A percentile compares a stretch with the other conserved stretches of the same genome.
Evolutionary conservation across 2,113 vertebrate species (phyloP).

Genomic region (Rattus norvegicus): GRCr8 NC_086025.1:127763001-127763500

Average conservation of each 20-base stretch:
- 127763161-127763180: constrained; percentile 35
- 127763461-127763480: background rate
- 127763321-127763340: constrained; percentile 11
- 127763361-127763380: fast-evolving
- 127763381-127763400: fast-evolving
- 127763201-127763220: constrained; percentile 30
- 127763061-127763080: background rate
- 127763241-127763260: background rate
- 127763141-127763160: constrained; percentile 12
- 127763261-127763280: constrained; percentile 56
- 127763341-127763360: background rate
- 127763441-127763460: background rate
- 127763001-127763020: too few relatives aligned
- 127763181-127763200: background rate
- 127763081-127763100: background rate
- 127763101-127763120: background rate
- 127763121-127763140: constrained; percentile 1
- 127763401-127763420: background rate
- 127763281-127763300: background rate
- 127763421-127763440: background rate
- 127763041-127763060: background rate
- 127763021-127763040: background rate
- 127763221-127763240: background rate
- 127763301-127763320: background rate
- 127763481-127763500: background rate